Evolutionary conservation across 2,888 invertebrate species (phyloP), one percentile per base, ranked within the genome.

Genomic region (Luperina nickerlii): DNA sequence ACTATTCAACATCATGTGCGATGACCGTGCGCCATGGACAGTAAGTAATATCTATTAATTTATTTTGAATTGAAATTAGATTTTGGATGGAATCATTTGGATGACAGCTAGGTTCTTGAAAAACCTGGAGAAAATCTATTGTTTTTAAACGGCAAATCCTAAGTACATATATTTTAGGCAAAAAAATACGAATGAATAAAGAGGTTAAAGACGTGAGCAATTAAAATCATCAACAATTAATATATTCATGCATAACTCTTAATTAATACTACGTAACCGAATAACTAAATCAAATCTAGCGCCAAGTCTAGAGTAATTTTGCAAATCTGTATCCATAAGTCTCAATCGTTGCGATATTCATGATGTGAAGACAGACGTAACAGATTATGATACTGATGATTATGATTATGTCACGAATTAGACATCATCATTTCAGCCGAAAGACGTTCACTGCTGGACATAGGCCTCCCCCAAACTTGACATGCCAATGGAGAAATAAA

Each of bases 271-370:
- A 81, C 51, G 51, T 67, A 87, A 78, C 65, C n/a, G n/a, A 71
- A 32, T 67, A 78, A 72, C 24, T 54, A 38, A 75, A 78, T 66
- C 13, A 67, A 71, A 63, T 45, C 4, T 38, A 83, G n/a, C n/a
- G n/a, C 45, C 24, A 45, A 24, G 15, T 66, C 0, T 27, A 65
- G 70, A 86, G 72, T 86, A 80, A 83, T 80, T 88, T 78, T 76
- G 65, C 68, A 85, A 87, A 87, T 76, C 65, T 86, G 18, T 69
- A 87, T 76, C 75, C 32, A 88, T 88, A 76, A 78, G 86, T 45
- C 13, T 62, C 18, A 24, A 76, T 78, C 57, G 27, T 68, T 75
- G 79, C 63, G 42, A 74, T 76, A 72, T 82, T 79, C 67, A 75
- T 76, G 74, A 72, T 74, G 8, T 76, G 32, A 45, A 20, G 57